phyloP scores from a whole-genome alignment of 1,140 invertebrate genomes.

The Orchesella cincta region DNA sequence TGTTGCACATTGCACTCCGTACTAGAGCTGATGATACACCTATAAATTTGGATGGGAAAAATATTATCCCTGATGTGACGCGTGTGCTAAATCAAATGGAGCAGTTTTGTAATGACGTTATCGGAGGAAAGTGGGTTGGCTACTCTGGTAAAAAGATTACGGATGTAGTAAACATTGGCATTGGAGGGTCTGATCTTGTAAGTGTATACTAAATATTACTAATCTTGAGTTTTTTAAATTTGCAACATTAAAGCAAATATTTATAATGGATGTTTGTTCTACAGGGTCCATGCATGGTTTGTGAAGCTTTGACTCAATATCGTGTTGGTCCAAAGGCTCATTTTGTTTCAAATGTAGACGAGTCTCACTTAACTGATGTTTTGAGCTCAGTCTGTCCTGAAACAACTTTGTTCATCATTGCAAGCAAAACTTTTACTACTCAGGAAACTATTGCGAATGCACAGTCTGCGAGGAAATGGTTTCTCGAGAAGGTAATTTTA shows the following conservation, averaged over 20 bases:
- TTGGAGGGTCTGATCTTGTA: conserved; percentile 96
- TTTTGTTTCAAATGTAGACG: conserved; percentile 99
- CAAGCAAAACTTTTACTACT: conserved; percentile 98
- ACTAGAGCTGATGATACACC: conserved; percentile 75
- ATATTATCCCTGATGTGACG: conserved; percentile 94
- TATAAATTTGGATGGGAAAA: conserved; percentile 82
- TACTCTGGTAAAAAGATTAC: conserved; percentile 94
- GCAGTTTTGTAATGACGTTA: conserved; percentile 77
- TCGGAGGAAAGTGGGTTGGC: conserved; percentile 75
- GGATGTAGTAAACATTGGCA: conserved; percentile 99
- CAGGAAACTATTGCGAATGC: conserved; percentile 99
- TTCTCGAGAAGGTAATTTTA: conserved; percentile 64
- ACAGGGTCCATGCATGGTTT: conserved; percentile 96
- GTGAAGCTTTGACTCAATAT: conserved; percentile 93
- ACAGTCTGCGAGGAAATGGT: conserved; percentile 93
- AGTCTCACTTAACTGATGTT: conserved; percentile 93
- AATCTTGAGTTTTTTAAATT: not conserved
- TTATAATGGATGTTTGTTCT: conserved; percentile 48
- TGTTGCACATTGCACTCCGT: conserved; percentile 90
- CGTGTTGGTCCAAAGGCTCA: conserved; percentile 85
- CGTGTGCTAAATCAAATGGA: conserved; percentile 93
- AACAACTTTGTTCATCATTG: conserved; percentile 95
- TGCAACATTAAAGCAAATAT: not conserved
- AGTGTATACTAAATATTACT: not conserved
- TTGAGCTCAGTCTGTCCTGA: conserved; percentile 89